Conservation (phyloP, 2,113 vertebrate species). For the Daphoenositta chrysoptera region DNA sequence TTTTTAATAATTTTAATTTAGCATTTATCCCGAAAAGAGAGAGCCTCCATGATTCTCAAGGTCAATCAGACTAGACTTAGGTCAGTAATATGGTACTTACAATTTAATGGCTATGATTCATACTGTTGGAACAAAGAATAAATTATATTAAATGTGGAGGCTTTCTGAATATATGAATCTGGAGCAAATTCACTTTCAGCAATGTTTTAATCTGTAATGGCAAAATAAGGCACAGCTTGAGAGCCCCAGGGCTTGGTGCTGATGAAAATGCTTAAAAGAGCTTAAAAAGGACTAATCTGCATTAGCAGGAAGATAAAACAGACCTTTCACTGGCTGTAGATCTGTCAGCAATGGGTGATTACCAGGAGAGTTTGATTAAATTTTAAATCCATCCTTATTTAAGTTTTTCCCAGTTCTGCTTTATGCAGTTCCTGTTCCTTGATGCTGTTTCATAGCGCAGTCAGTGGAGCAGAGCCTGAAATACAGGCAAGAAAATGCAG, state of each 20-base stretch:
- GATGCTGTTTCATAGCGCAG: not conserved
- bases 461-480: not conserved
- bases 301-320: not conserved
- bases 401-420: not conserved
- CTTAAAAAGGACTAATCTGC: not conserved
- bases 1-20: not conserved
- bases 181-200: not conserved
- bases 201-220: not conserved
- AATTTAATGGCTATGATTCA: not conserved
- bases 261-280: not conserved
- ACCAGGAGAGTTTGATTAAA: conserved; percentile 1
- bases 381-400: not conserved
- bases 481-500: not conserved
- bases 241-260: not conserved
- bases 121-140: not conserved
- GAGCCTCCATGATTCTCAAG: not conserved
- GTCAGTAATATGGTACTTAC: not conserved
- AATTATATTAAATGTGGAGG: not conserved
- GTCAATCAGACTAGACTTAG: not conserved
- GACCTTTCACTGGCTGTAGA: not conserved
- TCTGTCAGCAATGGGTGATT: not conserved
- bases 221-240: not conserved
- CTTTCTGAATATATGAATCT: not conserved
- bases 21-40: not conserved
- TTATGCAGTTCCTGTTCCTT: not conserved